Evolutionary conservation across 2,113 vertebrate genomes (phyloP).

Genomic region (Strix aluco): DNA sequence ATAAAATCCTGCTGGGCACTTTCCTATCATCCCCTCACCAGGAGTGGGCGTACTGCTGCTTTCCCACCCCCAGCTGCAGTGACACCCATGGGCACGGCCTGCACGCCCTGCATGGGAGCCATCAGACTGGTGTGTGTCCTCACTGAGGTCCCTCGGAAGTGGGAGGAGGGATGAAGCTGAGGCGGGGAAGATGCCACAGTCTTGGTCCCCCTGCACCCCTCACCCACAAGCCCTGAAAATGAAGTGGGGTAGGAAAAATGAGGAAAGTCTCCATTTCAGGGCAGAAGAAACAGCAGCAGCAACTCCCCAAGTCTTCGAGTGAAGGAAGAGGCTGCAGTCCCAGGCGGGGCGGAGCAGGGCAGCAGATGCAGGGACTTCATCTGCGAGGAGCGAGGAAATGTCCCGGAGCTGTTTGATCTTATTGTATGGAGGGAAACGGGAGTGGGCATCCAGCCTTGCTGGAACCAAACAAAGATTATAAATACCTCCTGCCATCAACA

Average conservation of each 20-base stretch:
- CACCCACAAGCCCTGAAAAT: neutral
- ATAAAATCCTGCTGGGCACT: neutral
- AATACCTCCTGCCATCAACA: neutral
- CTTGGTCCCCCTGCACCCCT: neutral
- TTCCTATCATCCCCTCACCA: neutral
- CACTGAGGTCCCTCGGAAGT: neutral
- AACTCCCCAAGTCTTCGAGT: accelerated
- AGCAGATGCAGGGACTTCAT: constrained; percentile 32
- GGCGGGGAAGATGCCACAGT: neutral
- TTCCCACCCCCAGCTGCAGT: accelerated
- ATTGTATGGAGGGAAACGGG: constrained; percentile 56
- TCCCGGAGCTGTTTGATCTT: constrained; percentile 56
- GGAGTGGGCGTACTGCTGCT: neutral
- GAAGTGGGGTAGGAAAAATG: neutral
- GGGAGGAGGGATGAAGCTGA: neutral
- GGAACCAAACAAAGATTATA: constrained; percentile 65
- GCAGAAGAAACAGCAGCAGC: neutral
- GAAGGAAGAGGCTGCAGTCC: neutral
- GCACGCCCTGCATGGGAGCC: neutral
- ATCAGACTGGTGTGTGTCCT: neutral
- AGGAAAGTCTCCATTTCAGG: neutral
- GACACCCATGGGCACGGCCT: neutral
- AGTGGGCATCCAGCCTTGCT: constrained; percentile 44
- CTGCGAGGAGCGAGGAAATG: constrained; percentile 32
- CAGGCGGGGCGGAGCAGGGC: neutral